Conservation (phyloP, 2,888 invertebrate species). For the Napeogenes inachia region DNA sequence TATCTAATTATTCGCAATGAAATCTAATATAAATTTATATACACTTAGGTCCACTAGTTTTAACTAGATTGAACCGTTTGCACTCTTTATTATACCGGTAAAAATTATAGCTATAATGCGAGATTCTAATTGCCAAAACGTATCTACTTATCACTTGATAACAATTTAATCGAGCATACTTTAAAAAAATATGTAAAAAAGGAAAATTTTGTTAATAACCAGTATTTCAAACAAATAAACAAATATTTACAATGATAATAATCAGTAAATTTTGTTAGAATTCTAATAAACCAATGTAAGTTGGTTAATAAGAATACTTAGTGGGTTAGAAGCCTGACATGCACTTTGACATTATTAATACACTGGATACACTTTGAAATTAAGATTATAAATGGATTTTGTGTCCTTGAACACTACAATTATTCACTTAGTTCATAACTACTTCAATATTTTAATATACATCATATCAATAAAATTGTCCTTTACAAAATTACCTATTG, state of each 20-base stretch:
- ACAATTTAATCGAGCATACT: slow-evolving; percentile 10
- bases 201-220: neutral
- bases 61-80: slow-evolving; percentile 38
- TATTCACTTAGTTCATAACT: neutral
- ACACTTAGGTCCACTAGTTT: slow-evolving; percentile 47
- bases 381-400: too few relatives aligned
- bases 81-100: slow-evolving; percentile 30
- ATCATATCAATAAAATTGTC: slow-evolving; percentile 2
- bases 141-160: slow-evolving; percentile 13
- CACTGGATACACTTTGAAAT: neutral
- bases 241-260: too few relatives aligned
- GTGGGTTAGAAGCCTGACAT: too few relatives aligned
- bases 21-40: slow-evolving; percentile 38
- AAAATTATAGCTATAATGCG: slow-evolving; percentile 24
- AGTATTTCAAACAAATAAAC: too few relatives aligned
- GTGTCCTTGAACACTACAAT: too few relatives aligned
- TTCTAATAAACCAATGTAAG: too few relatives aligned
- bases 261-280: too few relatives aligned
- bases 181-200: slow-evolving; percentile 12
- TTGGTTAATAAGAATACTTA: too few relatives aligned
- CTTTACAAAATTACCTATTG: slow-evolving; percentile 10
- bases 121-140: slow-evolving; percentile 26
- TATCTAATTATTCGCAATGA: slow-evolving; percentile 20
- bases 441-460: slow-evolving; percentile 5
- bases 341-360: neutral